Base-by-base conservation (phyloP, 2,888 invertebrate species). In the Drosophila leonis region DNA sequence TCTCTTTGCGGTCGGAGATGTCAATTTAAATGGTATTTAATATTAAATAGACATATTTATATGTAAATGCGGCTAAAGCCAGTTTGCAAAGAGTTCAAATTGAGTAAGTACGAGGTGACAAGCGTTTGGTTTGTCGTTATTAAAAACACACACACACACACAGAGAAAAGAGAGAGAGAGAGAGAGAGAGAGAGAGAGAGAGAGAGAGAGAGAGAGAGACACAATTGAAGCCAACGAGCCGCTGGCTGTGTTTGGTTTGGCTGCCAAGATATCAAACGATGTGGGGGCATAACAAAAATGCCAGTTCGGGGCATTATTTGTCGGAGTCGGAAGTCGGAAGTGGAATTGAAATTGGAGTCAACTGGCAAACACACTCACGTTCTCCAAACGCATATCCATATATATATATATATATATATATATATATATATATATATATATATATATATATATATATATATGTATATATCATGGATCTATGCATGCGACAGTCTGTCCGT, bases 341-440 rank as follows among this genome's bases (percentile, higher is more conserved):
- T 52, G 68, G 67, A 77, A 74, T 74, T 75, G 74, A 74, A 74
- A 79, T 77, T 73, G 76, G 70, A 82, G 71, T 81, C 68, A 84
- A 69, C 66, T 81, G 62, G 73, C 71, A 72, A 67, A 73, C 65
- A 66, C 63, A 65, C 70, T 57, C 48, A 63, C 66, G 71, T 72
- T 63, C 70, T 65, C 65, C 44, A 48, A 48, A 56, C 31, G 64
- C 35, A 44, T 41, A 49, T 27, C n/a, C n/a, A 49, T 5, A 12
- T 8, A 8, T 4, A 44, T 9, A 56, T n/a, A n/a, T 57, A 37
- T 15, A 33, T n/a, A 42, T 37, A 56, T 51, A 33, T 37, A 1
- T 51, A 24, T 42, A 18, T 20, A n/a, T 6, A 63, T 49, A 54
- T 56, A n/a, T n/a, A 46, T 18, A 49, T 5, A 12, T 8, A 8